Evolutionary conservation across 2,888 invertebrate species (phyloP), one percentile per base, ranked within the genome.

Genomic region (Epiperipatus broadwayi): DNA sequence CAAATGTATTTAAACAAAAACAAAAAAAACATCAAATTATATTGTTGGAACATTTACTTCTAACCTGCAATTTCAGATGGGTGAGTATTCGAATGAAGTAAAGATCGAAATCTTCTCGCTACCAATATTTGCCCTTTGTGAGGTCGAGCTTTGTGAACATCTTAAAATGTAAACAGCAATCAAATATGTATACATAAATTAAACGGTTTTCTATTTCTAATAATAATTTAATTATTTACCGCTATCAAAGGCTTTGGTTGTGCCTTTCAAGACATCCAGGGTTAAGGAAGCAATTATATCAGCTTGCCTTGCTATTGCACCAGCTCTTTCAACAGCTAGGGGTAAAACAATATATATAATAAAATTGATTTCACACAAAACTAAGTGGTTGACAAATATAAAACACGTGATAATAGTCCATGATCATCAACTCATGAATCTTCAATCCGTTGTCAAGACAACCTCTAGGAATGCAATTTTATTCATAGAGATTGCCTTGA

Each of bases 211-310:
- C n/a, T n/a, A n/a, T n/a, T n/a, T n/a, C n/a, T n/a, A n/a, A n/a
- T n/a, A n/a, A n/a, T n/a, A n/a, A n/a, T n/a, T n/a, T n/a, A 2
- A 20, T 12, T 27, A 49, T 54, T 53, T 47, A 69, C 68, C 65
- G 40, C 65, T 63, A 52, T 72, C 70, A 52, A 71, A 73, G 12
- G 73, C 72, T 44, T 66, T 56, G 2, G 67, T 68, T 3, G 71
- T 70, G 38, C 73, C 73, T 52, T 72, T 73, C 34, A 73, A 57
- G 2, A 72, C 73, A 50, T 73, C 73, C 29, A 73, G 52, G 2
- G 70, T 67, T 37, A 74, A 52, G 1, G 72, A 70, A 1, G 72
- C 70, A 7, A 73, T 67, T 5, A 74, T 65, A 50, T 73, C 72
- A 1, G 72, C 72, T 51, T 73, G 72, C 41, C 65, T 56, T 2